A percentile compares a stretch with the other conserved stretches of the same genome.
Evolutionary conservation across 2,797 vertebrate species (phyloP).

Genomic region (Peromyscus attwateri): DNA sequence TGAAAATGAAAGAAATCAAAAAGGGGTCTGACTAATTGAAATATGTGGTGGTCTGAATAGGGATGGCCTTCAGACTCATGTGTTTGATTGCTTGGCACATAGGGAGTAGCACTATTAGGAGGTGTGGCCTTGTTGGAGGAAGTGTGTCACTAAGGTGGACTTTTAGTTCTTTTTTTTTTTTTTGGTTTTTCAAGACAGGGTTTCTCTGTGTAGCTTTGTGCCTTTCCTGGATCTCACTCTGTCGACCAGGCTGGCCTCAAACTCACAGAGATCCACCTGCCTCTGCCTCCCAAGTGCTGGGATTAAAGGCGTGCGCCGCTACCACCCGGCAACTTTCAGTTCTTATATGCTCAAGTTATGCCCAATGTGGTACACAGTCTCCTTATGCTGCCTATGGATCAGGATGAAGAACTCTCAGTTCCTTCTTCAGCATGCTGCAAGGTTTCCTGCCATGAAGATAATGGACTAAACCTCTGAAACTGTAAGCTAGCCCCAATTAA

Average conservation of each 20-base stretch:
- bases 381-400: background rate
- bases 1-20: slow-evolving; percentile 32
- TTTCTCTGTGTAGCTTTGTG: no score
- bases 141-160: background rate
- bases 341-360: background rate
- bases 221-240: no score
- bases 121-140: background rate
- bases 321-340: background rate
- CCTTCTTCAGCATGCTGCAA: background rate
- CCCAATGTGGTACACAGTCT: background rate
- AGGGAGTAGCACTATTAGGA: background rate
- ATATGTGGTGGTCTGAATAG: background rate
- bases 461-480: background rate
- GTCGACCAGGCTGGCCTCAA: no score
- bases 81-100: background rate
- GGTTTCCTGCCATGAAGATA: background rate
- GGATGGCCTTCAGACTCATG: background rate
- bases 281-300: no score
- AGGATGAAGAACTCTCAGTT: background rate
- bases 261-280: no score
- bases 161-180: background rate
- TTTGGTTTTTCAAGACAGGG: no score
- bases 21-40: background rate
- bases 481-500: background rate
- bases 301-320: no score